Evolutionary conservation across 2,888 invertebrate genomes (phyloP).

Genomic region (Agonopterix subpropinquella): DNA sequence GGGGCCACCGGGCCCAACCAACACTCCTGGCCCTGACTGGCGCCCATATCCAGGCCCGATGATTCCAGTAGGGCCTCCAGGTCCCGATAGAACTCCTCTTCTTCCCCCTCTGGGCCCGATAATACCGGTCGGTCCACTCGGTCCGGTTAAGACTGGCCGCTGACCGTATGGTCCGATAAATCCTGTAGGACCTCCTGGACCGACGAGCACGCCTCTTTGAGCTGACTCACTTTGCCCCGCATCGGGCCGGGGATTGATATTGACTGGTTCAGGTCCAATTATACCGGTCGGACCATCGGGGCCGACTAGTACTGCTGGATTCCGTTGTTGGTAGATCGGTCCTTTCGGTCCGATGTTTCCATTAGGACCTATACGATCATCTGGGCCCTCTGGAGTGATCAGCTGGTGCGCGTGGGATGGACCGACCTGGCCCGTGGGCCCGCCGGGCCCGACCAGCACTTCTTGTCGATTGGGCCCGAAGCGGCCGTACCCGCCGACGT

Average conservation of each 20-base stretch:
- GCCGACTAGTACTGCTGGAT: constrained; percentile 40
- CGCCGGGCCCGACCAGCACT: constrained; percentile 60
- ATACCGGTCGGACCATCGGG: constrained; percentile 69
- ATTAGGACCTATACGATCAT: constrained; percentile 24
- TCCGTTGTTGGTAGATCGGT: constrained; percentile 43
- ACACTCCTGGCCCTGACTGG: constrained; percentile 23
- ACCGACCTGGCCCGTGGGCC: constrained; percentile 34
- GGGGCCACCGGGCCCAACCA: constrained; percentile 63
- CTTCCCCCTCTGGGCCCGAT: constrained; percentile 30
- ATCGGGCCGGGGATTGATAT: constrained; percentile 13
- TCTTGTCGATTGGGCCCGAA: neutral
- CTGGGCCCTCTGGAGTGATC: constrained; percentile 55
- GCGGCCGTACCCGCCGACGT: constrained; percentile 16
- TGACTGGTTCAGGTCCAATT: constrained; percentile 29
- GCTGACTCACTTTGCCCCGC: constrained; percentile 9
- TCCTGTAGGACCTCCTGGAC: constrained; percentile 56
- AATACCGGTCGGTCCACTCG: constrained; percentile 67
- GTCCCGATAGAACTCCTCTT: constrained; percentile 31
- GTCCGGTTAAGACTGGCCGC: constrained; percentile 44
- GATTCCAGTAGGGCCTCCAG: constrained; percentile 63
- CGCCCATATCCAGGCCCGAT: constrained; percentile 34
- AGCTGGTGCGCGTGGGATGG: constrained; percentile 34
- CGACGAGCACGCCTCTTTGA: constrained; percentile 37
- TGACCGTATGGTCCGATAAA: constrained; percentile 21
- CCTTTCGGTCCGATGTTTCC: constrained; percentile 41